phyloP scores from a whole-genome alignment of 2,888 invertebrate genomes.

The Cephus sareptanus region DNA sequence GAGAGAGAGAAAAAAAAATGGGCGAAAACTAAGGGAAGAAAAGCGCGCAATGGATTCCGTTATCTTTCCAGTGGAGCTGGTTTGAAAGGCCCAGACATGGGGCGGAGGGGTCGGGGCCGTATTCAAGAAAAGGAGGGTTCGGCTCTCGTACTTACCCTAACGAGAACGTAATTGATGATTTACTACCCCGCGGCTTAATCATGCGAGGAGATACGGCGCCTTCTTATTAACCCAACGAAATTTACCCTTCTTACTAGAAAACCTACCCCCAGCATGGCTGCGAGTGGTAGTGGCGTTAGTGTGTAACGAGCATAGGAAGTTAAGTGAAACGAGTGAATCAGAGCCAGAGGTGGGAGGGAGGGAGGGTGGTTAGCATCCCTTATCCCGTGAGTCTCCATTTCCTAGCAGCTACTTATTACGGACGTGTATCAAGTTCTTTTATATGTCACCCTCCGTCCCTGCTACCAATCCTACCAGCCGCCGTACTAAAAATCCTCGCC shows the following conservation, averaged over 20 bases:
- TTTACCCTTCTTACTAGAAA: too few relatives aligned
- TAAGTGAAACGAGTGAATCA: too few relatives aligned
- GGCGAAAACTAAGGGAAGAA: constrained; percentile 9
- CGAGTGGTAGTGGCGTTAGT: too few relatives aligned
- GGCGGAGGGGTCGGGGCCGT: not conserved
- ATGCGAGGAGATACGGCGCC: constrained; percentile 56
- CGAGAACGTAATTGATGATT: constrained; percentile 61
- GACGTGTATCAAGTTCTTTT: too few relatives aligned
- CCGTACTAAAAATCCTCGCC: too few relatives aligned
- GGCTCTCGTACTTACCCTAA: constrained; percentile 47
- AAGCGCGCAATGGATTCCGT: constrained; percentile 18
- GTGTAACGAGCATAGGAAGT: too few relatives aligned
- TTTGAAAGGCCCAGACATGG: constrained; percentile 13
- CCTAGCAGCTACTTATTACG: too few relatives aligned
- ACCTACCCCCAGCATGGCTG: too few relatives aligned
- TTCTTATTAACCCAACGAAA: constrained; percentile 13
- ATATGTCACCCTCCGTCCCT: too few relatives aligned
- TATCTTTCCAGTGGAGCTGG: constrained; percentile 32
- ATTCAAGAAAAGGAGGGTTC: constrained; percentile 10
- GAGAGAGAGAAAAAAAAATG: not conserved
- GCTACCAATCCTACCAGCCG: too few relatives aligned
- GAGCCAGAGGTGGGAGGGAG: not conserved
- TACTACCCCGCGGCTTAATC: constrained; percentile 53
- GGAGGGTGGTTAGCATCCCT: too few relatives aligned
- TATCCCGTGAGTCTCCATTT: too few relatives aligned